phyloP scores from a whole-genome alignment of 2,797 vertebrate genomes.

The Phrynocephalus guinanensis region DNA sequence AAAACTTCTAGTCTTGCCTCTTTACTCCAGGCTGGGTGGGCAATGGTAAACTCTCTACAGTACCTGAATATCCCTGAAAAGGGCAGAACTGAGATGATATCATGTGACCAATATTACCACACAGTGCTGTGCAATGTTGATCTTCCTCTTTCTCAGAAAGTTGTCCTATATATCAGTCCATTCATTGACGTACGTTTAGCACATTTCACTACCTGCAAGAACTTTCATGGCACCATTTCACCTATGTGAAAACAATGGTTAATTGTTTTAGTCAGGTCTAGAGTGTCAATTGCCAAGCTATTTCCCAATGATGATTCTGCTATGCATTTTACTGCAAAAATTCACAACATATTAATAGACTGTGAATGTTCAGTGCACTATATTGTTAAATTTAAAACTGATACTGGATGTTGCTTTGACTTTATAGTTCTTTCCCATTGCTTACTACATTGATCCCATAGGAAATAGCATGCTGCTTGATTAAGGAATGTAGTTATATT shows the following conservation, averaged over 20 bases:
- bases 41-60: no score
- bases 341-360: neutral
- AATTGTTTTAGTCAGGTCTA: neutral
- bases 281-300: neutral
- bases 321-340: neutral
- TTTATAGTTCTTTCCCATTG: conserved; percentile 15
- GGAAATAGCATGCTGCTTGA: neutral
- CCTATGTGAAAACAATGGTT: neutral
- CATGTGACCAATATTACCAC: no score
- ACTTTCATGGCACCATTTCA: neutral
- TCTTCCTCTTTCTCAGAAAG: neutral
- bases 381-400: neutral
- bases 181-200: neutral
- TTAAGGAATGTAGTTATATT: neutral
- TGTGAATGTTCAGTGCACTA: fast-evolving
- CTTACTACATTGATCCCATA: neutral
- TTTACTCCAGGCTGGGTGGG: no score
- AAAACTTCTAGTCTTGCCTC: no score
- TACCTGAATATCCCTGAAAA: no score
- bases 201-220: no score
- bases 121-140: neutral
- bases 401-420: neutral
- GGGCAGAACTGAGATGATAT: no score
- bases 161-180: neutral
- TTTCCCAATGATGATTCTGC: neutral